These are phyloP conservation scores for Felis catus DNA, from an alignment of 2,113 vertebrate species.

Conservation along the genomic window F.catus_Fca126_mat1.0 CM031420.1:149814001-149814500, in stretches of 20 bases:
- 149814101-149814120: neutral
- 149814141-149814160: neutral
- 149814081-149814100: neutral
- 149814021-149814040: accelerated
- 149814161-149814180: neutral
- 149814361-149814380: accelerated
- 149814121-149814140: neutral
- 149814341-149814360: neutral
- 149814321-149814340: neutral
- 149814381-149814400: neutral
- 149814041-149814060: neutral
- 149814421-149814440: neutral
- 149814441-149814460: neutral
- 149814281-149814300: neutral
- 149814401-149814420: neutral
- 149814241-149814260: neutral
- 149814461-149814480: neutral
- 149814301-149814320: accelerated
- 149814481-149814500: neutral
- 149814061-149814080: neutral
- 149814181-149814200: neutral
- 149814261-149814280: neutral
- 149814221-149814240: accelerated
- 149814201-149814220: neutral
- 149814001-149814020: neutral